Evolutionary conservation across 2,888 invertebrate genomes (phyloP).

Genomic region (Ctenicera cuprea): DNA sequence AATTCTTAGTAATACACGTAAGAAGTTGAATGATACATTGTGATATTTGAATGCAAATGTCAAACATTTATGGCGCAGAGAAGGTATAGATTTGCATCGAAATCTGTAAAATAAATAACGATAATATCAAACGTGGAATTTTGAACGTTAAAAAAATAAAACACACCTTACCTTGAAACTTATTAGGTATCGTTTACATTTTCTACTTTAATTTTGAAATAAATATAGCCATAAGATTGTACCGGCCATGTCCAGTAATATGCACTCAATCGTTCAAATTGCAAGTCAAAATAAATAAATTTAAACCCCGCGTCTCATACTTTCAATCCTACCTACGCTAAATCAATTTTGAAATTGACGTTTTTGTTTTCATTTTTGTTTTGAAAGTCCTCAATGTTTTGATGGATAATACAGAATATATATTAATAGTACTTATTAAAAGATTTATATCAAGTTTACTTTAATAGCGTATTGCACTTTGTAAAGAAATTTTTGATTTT

Average conservation of each 20-base stretch:
- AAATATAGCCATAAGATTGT: background rate
- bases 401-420: too few species aligned
- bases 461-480: too few species aligned
- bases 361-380: too few species aligned
- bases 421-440: too few species aligned
- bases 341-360: too few species aligned
- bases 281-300: too few species aligned
- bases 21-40: constrained; percentile 10
- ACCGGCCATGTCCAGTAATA: background rate
- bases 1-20: background rate
- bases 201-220: background rate
- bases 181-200: constrained; percentile 6
- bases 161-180: constrained; percentile 12
- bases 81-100: constrained; percentile 12
- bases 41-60: constrained; percentile 20
- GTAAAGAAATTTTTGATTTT: too few species aligned
- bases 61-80: constrained; percentile 7
- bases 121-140: constrained; percentile 9
- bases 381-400: too few species aligned
- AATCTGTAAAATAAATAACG: constrained; percentile 8
- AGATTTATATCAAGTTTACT: too few species aligned
- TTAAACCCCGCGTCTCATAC: too few species aligned
- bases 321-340: too few species aligned
- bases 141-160: background rate
- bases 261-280: background rate